Percentiles rank a stretch among this genome's conserved stretches.
These are phyloP conservation scores for Anguilla anguilla DNA, from an alignment of 2,797 vertebrate genomes.

Conservation along the genomic window DNA sequence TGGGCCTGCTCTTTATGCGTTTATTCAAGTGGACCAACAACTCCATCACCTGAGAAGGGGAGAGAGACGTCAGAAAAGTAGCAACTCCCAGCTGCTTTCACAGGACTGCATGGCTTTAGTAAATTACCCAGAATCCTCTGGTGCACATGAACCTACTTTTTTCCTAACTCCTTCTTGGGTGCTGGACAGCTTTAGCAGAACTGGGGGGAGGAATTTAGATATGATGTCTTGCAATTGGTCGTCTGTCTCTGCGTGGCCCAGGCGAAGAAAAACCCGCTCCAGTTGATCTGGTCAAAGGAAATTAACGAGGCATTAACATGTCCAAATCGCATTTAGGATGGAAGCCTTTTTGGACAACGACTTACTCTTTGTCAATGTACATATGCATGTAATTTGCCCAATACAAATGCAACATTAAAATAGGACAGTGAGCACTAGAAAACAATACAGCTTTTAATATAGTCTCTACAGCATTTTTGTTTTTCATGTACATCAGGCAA, in stretches of 20 bases:
- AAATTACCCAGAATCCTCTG: not conserved
- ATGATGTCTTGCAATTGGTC: constrained; percentile 97
- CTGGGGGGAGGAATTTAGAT: constrained; percentile 96
- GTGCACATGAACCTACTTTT: constrained; percentile 79
- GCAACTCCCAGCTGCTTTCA: not conserved
- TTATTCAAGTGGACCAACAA: constrained; percentile 96
- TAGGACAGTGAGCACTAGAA: not conserved
- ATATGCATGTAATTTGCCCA: not conserved
- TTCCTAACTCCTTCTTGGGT: constrained; percentile 97
- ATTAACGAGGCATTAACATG: not conserved
- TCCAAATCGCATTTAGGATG: not conserved
- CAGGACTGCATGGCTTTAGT: too few relatives aligned
- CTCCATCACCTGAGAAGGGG: constrained; percentile 89
- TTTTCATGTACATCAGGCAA: not conserved
- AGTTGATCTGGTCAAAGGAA: constrained; percentile 83
- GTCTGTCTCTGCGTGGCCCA: constrained; percentile 97
- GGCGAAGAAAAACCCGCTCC: constrained; percentile 95
- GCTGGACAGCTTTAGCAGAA: constrained; percentile 96
- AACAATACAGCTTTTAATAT: not conserved
- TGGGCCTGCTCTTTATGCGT: constrained; percentile 95
- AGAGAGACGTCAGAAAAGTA: not conserved
- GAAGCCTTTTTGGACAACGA: not conserved
- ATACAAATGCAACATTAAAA: not conserved
- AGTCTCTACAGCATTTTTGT: not conserved
- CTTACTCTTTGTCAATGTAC: not conserved